Evolutionary conservation across 1,140 invertebrate species (phyloP).

Genomic region (Hetaerina americana): DNA sequence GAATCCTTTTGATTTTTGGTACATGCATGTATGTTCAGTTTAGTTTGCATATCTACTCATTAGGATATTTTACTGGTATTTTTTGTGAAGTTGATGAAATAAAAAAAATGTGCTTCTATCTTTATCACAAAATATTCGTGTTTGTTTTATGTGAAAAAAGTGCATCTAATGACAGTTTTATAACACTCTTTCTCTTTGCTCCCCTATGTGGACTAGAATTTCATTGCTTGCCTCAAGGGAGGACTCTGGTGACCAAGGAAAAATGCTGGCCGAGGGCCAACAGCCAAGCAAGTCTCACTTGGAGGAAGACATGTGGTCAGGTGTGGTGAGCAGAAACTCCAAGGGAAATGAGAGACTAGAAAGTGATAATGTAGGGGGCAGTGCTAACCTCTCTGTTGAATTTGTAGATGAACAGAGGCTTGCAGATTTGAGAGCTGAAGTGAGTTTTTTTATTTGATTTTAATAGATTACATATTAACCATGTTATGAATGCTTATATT

Average conservation of each 20-base stretch:
- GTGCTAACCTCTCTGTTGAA: background rate
- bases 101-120: too few relatives aligned
- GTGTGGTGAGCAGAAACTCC: background rate
- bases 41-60: too few relatives aligned
- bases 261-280: background rate
- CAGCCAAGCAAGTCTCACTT: background rate
- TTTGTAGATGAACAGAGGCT: constrained; percentile 29
- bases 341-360: background rate
- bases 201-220: too few relatives aligned
- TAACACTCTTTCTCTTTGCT: background rate
- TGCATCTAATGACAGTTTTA: background rate
- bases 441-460: constrained; percentile 24
- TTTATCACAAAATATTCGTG: too few relatives aligned
- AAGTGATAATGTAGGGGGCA: background rate
- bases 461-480: too few relatives aligned
- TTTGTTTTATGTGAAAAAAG: too few relatives aligned
- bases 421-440: constrained; percentile 52
- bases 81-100: too few relatives aligned
- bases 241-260: background rate
- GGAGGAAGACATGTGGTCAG: background rate
- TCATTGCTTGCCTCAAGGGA: background rate
- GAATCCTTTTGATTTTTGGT: too few relatives aligned
- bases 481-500: too few relatives aligned
- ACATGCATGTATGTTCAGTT: too few relatives aligned
- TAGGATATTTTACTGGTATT: too few relatives aligned